Conservation (phyloP, 2,888 invertebrate genomes). For the Ischnura elegans region DNA sequence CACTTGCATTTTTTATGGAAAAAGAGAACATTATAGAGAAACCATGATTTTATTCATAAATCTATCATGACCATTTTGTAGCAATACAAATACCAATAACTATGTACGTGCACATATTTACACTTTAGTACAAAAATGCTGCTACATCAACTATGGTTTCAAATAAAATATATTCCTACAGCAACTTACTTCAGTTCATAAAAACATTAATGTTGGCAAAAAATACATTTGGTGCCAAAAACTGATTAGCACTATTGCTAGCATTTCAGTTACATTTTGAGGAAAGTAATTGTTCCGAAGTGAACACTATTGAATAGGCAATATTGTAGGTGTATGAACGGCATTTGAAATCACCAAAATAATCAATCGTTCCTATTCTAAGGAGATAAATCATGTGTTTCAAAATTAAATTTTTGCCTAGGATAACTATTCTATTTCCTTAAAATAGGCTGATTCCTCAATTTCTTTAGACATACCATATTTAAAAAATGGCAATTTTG, state of each 20-base stretch:
- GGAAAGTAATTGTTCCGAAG: not conserved
- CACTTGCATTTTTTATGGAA: not conserved
- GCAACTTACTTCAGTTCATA: not conserved
- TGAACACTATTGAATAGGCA: not conserved
- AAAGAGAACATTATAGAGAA: not conserved
- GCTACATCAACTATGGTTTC: not conserved
- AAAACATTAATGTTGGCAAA: not conserved
- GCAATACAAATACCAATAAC: not conserved
- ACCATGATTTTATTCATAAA: not conserved
- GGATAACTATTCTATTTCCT: not conserved
- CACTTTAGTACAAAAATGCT: not conserved
- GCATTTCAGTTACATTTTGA: not conserved
- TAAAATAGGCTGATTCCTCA: not conserved
- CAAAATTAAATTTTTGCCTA: not conserved
- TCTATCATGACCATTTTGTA: not conserved
- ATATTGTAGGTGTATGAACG: not conserved
- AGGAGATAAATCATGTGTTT: not conserved
- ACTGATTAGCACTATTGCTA: not conserved
- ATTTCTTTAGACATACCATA: not conserved
- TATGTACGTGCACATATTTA: not conserved
- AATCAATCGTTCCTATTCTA: not conserved
- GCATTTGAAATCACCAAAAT: not conserved
- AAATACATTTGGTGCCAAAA: not conserved
- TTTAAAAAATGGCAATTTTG: not conserved
- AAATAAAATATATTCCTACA: not conserved